phyloP scores from a whole-genome alignment of 2,113 vertebrate species.

The Melanocharis versteri region DNA sequence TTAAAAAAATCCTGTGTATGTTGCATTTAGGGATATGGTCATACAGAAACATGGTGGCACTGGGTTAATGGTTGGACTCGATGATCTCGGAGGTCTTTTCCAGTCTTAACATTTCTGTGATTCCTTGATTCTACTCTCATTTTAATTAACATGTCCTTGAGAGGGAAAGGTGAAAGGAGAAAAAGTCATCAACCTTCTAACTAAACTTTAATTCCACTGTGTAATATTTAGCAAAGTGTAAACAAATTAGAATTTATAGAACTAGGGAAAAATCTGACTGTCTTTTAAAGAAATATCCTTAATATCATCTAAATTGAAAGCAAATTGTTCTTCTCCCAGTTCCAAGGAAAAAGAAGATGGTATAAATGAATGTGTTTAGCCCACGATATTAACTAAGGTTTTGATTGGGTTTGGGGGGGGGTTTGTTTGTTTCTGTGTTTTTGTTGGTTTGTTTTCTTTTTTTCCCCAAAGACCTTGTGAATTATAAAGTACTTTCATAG shows the following conservation, averaged over 20 bases:
- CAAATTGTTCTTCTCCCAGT: not conserved
- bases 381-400: not conserved
- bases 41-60: not conserved
- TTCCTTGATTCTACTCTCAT: not conserved
- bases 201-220: not conserved
- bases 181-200: not conserved
- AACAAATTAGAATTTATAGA: not conserved
- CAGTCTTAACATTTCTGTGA: not conserved
- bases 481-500: not conserved
- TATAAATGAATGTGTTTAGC: not conserved
- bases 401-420: not conserved
- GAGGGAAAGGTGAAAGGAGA: not conserved
- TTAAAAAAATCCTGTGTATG: not conserved
- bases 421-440: not conserved
- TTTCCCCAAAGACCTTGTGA: not conserved
- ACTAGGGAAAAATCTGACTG: not conserved
- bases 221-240: not conserved
- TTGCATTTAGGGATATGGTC: not conserved
- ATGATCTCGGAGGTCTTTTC: not conserved
- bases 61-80: not conserved
- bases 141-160: not conserved
- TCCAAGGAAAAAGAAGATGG: not conserved
- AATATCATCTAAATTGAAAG: not conserved
- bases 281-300: not conserved
- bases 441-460: rapidly evolving